Evolutionary conservation across 2,113 vertebrate genomes (phyloP).

Genomic region (Porphyrio hochstetteri): DNA sequence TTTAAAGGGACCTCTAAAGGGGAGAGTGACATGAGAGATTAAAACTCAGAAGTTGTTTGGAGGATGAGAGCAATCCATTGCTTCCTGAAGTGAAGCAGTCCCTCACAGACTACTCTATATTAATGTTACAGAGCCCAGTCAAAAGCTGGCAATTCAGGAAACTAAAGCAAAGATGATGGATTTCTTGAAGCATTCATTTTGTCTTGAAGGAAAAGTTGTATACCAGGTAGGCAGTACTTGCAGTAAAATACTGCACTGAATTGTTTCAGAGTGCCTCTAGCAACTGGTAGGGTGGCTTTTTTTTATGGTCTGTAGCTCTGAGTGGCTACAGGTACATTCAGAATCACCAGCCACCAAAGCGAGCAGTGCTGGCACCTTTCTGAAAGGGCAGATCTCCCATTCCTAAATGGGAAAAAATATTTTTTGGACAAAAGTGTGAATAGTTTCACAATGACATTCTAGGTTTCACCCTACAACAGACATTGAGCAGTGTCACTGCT

Average conservation of each 20-base stretch:
- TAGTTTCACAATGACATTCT: background rate
- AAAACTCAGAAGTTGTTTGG: background rate
- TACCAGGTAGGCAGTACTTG: background rate
- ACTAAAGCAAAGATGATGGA: background rate
- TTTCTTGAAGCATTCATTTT: background rate
- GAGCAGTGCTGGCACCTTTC: background rate
- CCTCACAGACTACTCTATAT: background rate
- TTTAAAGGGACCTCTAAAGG: background rate
- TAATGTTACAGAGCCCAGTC: background rate
- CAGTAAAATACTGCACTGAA: background rate
- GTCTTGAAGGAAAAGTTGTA: background rate
- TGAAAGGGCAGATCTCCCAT: background rate
- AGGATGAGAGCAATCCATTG: background rate
- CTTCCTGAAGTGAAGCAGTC: background rate
- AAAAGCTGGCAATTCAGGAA: background rate
- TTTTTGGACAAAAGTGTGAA: background rate
- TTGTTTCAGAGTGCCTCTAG: background rate
- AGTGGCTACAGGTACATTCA: background rate
- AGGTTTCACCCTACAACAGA: background rate
- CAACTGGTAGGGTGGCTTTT: background rate
- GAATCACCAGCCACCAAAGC: background rate
- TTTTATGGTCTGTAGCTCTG: background rate
- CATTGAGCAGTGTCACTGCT: background rate
- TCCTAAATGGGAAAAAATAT: background rate
- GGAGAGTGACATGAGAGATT: background rate